These are phyloP conservation scores for Xyrichtys novacula DNA, from an alignment of 2,797 vertebrate species.

Conservation along the genomic window DNA sequence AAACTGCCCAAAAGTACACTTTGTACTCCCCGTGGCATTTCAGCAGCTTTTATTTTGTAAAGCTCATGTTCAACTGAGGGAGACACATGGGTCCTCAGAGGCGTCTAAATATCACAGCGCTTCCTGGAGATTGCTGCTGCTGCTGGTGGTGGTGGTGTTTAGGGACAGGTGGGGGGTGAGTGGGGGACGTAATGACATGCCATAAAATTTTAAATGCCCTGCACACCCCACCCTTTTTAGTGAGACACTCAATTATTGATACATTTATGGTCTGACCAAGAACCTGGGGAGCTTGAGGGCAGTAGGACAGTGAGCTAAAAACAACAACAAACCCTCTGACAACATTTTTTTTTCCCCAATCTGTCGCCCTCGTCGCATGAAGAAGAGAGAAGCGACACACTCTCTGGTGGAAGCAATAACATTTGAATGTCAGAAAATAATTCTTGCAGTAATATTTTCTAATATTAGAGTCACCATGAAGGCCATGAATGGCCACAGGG, in stretches of 20 bases:
- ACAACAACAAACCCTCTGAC: conserved; percentile 20
- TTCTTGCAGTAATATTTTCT: conserved; percentile 83
- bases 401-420: conserved; percentile 76
- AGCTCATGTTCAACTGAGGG: conserved; percentile 14
- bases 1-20: not conserved
- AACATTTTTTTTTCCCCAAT: not conserved
- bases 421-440: conserved; percentile 87
- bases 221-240: conserved; percentile 60
- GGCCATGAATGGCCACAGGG: conserved; percentile 76
- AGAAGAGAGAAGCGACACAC: conserved; percentile 45
- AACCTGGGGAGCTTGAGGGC: conserved; percentile 41
- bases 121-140: conserved; percentile 39
- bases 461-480: conserved; percentile 83
- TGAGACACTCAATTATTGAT: conserved; percentile 79
- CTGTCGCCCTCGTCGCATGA: conserved; percentile 57
- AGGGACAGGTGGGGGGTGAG: not conserved
- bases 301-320: conserved; percentile 45
- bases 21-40: not conserved
- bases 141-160: conserved; percentile 18
- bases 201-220: conserved; percentile 74
- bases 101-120: conserved; percentile 26
- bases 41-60: conserved; percentile 4
- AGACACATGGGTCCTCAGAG: conserved; percentile 38
- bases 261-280: conserved; percentile 61
- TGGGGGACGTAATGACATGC: conserved; percentile 66